Base-by-base conservation (phyloP, 2,888 invertebrate genomes). In the Notocelia uddmanniana region DNA sequence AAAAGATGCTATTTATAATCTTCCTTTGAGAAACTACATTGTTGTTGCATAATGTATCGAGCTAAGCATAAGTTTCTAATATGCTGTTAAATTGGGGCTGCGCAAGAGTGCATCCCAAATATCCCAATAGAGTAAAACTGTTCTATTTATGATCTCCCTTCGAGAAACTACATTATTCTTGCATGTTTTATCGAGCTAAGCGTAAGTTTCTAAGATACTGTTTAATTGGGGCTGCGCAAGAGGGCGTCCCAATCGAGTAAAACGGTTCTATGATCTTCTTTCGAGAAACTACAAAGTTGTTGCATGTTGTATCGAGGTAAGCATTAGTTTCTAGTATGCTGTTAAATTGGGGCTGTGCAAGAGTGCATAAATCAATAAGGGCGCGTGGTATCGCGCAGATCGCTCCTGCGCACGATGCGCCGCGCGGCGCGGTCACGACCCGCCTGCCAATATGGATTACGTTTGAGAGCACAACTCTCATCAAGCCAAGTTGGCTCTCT, bases 331-430 rank as follows among this genome's bases (percentile, higher is more conserved):
- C 63, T 70, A 70, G 41, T 37, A 21, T 50, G 50, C 64, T 64
- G 37, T 50, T 64, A 50, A 58, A 69, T 69, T 69, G 54, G 45
- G 69, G 66, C 66, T 52, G 58, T 60, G 45, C 58, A 10, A 41
- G 45, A 54, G 54, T 58, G 66, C 71, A 67, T 71, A 71, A 70
- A 71, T 71, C 71, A 71, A 71, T 71, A 67, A 70, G 58, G 45
- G 15, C 69, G 70, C 64, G 64, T 70, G 26, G 64, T 70, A 70
- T 70, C 71, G 71, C 59, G 71, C 31, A 54, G 52, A 71, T 71
- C 70, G 70, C 64, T 54, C 54, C 60, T 54, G 71, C 66, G 59
- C 70, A 71, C 67, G 66, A 67, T 59, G 55, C 21, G 34, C 45
- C 31, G 31, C 31, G 48, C n/a, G 48, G 48, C 19, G 66, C 66